These are phyloP conservation scores for Furnarius figulus DNA, from an alignment of 2,113 vertebrate genomes.

Conservation along the genomic window DNA sequence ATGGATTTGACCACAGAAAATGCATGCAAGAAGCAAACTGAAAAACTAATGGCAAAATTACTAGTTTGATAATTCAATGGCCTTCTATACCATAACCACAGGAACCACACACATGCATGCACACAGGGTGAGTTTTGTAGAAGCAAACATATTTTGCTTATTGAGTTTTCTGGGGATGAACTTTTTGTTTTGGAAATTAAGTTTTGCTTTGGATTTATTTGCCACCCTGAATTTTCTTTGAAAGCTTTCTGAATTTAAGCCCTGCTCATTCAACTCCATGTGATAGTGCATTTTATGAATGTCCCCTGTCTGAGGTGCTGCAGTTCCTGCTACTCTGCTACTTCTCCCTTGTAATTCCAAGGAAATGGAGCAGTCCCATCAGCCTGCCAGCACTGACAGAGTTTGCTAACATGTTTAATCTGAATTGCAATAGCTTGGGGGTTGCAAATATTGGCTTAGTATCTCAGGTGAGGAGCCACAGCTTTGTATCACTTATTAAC, in stretches of 20 bases:
- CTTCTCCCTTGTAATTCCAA: neutral
- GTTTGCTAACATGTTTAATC: neutral
- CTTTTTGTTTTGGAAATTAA: neutral
- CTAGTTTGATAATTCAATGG: slow-evolving; percentile 66
- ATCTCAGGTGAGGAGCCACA: neutral
- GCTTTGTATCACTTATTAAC: neutral
- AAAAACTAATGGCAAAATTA: slow-evolving; percentile 71
- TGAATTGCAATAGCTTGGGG: neutral
- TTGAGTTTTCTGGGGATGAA: neutral
- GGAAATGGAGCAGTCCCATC: neutral
- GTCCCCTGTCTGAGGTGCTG: neutral
- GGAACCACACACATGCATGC: neutral
- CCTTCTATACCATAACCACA: slow-evolving; percentile 38
- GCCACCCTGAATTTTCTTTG: neutral
- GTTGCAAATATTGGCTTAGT: neutral
- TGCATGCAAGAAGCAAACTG: slow-evolving; percentile 64
- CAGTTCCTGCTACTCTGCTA: neutral
- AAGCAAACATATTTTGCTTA: neutral
- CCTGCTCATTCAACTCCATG: neutral
- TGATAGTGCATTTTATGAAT: neutral
- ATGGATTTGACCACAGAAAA: slow-evolving; percentile 76
- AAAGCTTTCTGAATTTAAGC: neutral
- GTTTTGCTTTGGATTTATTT: neutral
- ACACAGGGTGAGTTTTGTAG: neutral
- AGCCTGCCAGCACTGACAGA: neutral